Evolutionary conservation across 2,797 vertebrate species (phyloP), one percentile per base, ranked within the genome.

Genomic region (Mus minutoides): DNA sequence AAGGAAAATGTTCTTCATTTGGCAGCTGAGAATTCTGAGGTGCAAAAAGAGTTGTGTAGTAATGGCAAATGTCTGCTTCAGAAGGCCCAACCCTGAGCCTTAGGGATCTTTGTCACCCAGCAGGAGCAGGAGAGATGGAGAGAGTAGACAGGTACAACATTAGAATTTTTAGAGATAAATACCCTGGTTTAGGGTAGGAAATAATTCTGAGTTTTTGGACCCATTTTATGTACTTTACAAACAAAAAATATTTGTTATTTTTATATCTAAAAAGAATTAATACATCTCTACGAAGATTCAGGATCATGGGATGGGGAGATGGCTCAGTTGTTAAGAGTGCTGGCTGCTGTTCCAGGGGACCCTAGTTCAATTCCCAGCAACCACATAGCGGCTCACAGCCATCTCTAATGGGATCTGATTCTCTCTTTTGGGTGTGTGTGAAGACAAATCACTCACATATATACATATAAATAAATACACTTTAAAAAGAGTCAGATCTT

Each of bases 251-350:
- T 75, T 88, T 24, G 60, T 67, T 77, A 85, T 37, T 91, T 29
- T 7, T 94, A 90, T 89, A 17, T 67, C 90, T 26, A 77, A 90
- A 94, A 94, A 92, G 71, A 86, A 86, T 40, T 6, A 86, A 4
- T 78, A 4, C 7, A n/a, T 8, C 5, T 89, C n/a, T 75, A 24
- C 24, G 31, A 93, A 67, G 40, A 88, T 93, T 78, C 34, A 64
- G 37, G 43, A 54, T 76, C 75, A 71, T 37, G n/a, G 19, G n/a
- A 21, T 71, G 19, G 17, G 22, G 69, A 37, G 8, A 71, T 11
- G 69, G 69, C 8, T 71, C n/a, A 37, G n/a, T 37, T n/a, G n/a
- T 71, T 71, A 71, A 21, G 69, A 71, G 69, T 21, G 19, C n/a
- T 22, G 19, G n/a, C 69, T 71, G 69, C 34, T 71, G n/a, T 19